Evolutionary conservation across 2,113 vertebrate genomes (phyloP).

Genomic region (Scolopax mira): DNA sequence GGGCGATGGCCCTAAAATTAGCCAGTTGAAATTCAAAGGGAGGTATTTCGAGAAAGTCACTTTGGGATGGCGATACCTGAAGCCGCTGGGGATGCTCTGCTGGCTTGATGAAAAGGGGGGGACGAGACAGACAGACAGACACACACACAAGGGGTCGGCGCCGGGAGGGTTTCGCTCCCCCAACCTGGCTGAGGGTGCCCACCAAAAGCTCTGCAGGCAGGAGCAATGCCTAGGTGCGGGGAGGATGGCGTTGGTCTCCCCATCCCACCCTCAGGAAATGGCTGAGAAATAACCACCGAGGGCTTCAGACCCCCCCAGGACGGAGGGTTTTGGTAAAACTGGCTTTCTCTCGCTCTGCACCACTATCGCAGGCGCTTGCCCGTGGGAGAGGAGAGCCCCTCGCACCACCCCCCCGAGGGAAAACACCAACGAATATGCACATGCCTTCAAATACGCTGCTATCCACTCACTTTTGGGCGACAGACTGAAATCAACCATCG

Average conservation of each 20-base stretch:
- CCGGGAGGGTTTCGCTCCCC: neutral
- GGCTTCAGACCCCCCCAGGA: neutral
- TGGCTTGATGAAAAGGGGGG: neutral
- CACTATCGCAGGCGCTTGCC: too few relatives aligned
- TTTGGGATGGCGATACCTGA: neutral
- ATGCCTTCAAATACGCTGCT: neutral
- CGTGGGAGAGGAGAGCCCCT: neutral
- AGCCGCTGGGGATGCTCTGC: neutral
- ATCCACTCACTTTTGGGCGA: neutral
- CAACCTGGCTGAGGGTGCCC: neutral
- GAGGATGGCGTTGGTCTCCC: neutral
- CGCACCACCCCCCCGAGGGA: neutral
- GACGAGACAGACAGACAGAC: too few relatives aligned
- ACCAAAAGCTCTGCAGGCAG: neutral
- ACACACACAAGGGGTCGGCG: neutral
- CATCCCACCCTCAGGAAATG: rapidly evolving
- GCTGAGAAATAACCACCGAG: neutral
- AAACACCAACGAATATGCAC: neutral
- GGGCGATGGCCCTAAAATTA: neutral
- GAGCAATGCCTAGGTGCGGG: neutral
- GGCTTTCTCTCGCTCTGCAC: neutral
- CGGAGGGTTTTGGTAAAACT: neutral
- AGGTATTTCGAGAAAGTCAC: neutral
- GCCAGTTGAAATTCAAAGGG: neutral
- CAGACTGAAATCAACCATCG: neutral